phyloP scores from a whole-genome alignment of 1,140 invertebrate genomes.

The Ostrea denselamellosa region DNA sequence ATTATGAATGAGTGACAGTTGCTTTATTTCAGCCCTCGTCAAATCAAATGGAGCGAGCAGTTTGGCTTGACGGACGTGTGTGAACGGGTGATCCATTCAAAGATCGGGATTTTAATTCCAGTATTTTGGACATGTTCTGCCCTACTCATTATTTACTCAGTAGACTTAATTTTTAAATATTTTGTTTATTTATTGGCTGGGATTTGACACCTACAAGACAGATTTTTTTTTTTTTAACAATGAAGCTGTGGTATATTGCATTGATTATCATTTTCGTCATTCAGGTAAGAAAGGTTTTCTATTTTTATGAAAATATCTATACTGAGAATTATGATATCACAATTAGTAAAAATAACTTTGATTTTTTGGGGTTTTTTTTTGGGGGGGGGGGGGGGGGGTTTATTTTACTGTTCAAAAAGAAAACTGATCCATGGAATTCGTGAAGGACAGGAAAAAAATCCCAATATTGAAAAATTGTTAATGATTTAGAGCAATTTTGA shows the following conservation, averaged over 20 bases:
- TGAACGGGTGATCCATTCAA: constrained; percentile 27
- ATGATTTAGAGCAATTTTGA: neutral
- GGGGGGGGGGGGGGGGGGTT: too few relatives aligned
- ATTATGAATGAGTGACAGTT: constrained; percentile 27
- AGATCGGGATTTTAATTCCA: constrained; percentile 9
- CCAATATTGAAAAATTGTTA: neutral
- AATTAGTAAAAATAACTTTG: neutral
- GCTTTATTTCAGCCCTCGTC: neutral
- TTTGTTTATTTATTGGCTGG: constrained; percentile 9
- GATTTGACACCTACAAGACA: constrained; percentile 1
- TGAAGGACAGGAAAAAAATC: neutral
- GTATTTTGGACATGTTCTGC: neutral
- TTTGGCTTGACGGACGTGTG: neutral
- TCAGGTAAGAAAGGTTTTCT: neutral
- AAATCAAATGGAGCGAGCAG: constrained; percentile 32
- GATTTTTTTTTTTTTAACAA: neutral
- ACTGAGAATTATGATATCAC: neutral
- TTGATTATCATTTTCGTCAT: neutral
- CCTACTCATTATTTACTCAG: neutral
- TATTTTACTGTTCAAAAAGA: neutral
- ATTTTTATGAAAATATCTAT: neutral
- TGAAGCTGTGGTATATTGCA: neutral
- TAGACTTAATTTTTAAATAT: neutral
- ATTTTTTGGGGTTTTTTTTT: neutral
- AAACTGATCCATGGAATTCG: too few relatives aligned